Base-by-base conservation (phyloP, 2,797 vertebrate species). In the Petrocephalus sullivani region DNA sequence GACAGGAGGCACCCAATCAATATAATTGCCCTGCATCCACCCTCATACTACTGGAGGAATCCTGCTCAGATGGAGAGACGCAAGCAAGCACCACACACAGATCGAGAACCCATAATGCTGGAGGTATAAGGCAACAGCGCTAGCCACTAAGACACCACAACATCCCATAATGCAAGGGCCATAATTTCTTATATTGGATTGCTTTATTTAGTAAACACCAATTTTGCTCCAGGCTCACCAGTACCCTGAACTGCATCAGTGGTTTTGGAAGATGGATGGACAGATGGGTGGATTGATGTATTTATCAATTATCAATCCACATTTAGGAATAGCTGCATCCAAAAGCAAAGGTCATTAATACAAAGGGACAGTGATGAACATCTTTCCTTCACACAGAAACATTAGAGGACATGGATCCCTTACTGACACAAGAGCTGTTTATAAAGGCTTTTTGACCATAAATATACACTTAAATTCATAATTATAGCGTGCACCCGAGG, bases 391-490 rank as follows among this genome's bases (percentile, higher is more conserved):
- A 33, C 12, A 21, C 9, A 54, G 84, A 60, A 58, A 33, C 56
- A 33, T 60, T 12, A 56, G 19, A 85, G 19, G 12, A 28, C 78
- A 58, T 46, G n/a, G 37, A 46, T 78, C 37, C 37, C 16, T 78
- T 37, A 41, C 71, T n/a, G 71, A 41, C 37, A 46, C 71, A 46
- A 78, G 37, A 21, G 60, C 9, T 21, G 4, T 83, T 61, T 54
- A 83, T 46, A 88, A 56, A 51, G 10, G 56, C 54, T 60, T 83
- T 75, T 56, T 49, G 19, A 83, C 56, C 71, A 82, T 78, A 83
- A 82, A 83, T 83, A 83, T 83, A 60, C 37, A 61, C 58, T 28
- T 88, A 33, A 82, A 88, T 83, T 60, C 9, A 61, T 88, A 88
- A 56, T 87, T 78, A 57, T 33, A 85, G 51, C 49, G 23, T 78